Percentiles rank a stretch among this genome's conserved stretches.
phyloP scores from a whole-genome alignment of 2,888 invertebrate species.

The Falcaria lacertinaria region DNA sequence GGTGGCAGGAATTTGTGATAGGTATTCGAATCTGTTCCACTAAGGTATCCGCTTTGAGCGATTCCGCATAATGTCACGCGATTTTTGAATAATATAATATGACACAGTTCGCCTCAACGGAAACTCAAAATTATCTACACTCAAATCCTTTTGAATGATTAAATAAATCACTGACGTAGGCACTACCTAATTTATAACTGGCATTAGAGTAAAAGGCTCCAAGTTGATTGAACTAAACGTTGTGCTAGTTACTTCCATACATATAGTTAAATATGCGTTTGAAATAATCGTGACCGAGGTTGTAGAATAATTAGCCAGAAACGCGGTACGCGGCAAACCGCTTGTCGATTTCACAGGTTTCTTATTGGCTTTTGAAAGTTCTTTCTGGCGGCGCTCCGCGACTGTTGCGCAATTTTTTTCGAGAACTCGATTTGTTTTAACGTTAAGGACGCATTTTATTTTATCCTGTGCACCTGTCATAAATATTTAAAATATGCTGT shows the following conservation, averaged over 20 bases:
- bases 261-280: slow-evolving; percentile 35
- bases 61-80: slow-evolving; percentile 40
- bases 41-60: slow-evolving; percentile 29
- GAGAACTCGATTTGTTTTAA: slow-evolving; percentile 32
- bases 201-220: background rate
- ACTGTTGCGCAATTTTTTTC: slow-evolving; percentile 48
- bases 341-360: slow-evolving; percentile 66
- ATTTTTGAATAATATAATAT: slow-evolving; percentile 21
- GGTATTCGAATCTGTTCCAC: slow-evolving; percentile 39
- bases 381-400: slow-evolving; percentile 33
- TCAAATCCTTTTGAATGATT: background rate
- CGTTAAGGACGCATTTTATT: slow-evolving; percentile 38
- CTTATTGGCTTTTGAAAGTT: slow-evolving; percentile 73
- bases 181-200: background rate
- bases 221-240: slow-evolving; percentile 13
- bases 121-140: background rate
- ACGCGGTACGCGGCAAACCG: slow-evolving; percentile 40
- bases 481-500: no score
- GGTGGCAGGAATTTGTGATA: slow-evolving; percentile 45
- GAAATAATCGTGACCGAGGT: slow-evolving; percentile 62
- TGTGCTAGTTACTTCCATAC: background rate
- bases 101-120: background rate
- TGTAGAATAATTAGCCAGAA: slow-evolving; percentile 67
- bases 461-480: no score
- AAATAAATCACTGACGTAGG: background rate